These are phyloP conservation scores for Ambastaia sidthimunki DNA, from an alignment of 2,797 vertebrate species.

Conservation along the genomic window DNA sequence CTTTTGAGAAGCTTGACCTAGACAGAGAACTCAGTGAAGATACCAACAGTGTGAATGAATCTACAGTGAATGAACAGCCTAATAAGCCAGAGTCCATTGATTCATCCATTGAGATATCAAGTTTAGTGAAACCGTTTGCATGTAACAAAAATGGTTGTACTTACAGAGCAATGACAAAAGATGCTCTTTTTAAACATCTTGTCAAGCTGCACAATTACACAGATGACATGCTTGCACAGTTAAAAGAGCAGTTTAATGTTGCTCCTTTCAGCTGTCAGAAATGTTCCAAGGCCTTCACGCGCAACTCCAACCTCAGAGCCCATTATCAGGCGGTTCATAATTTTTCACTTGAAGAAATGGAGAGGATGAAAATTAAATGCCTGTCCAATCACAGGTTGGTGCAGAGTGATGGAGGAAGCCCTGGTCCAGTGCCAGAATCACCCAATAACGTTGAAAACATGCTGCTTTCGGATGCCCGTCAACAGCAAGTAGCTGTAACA, in stretches of 20 bases:
- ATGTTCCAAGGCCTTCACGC: constrained; percentile 93
- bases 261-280: constrained; percentile 92
- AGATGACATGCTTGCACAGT: constrained; percentile 88
- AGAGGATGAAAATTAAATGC: constrained; percentile 86
- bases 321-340: constrained; percentile 91
- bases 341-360: constrained; percentile 87
- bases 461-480: background rate
- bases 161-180: constrained; percentile 91
- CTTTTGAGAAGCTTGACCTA: constrained; percentile 86
- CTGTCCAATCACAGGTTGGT: constrained; percentile 78
- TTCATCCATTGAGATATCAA: constrained; percentile 63
- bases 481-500: constrained; percentile 4
- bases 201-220: constrained; percentile 90
- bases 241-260: constrained; percentile 89
- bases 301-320: constrained; percentile 95
- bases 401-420: constrained; percentile 44
- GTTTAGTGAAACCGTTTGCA: constrained; percentile 83
- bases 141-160: constrained; percentile 85
- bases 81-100: constrained; percentile 61
- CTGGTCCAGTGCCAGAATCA: constrained; percentile 35
- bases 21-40: constrained; percentile 73
- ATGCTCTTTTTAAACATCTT: constrained; percentile 93
- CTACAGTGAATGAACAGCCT: constrained; percentile 41
- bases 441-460: background rate
- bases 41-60: constrained; percentile 38